Conservation (phyloP, 2,888 invertebrate species). For the Pachliopta kotzebuea region DNA sequence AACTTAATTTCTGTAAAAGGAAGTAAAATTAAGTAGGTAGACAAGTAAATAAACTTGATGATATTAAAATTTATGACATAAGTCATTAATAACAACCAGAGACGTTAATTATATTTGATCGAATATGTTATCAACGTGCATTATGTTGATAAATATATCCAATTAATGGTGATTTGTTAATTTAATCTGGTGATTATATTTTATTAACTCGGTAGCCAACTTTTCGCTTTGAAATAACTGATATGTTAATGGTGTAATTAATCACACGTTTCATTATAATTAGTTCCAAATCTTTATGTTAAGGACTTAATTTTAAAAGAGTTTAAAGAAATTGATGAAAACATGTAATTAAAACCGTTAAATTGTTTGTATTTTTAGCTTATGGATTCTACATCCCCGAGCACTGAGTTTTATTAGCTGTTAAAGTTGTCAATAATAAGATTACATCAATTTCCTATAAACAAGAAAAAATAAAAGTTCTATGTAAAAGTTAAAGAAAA, state of each 20-base stretch:
- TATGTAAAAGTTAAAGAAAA: too few relatives aligned
- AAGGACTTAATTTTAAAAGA: not conserved
- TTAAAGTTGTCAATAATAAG: too few relatives aligned
- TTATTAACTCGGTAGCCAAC: constrained; percentile 14
- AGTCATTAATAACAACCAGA: constrained; percentile 7
- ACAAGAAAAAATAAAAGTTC: too few relatives aligned
- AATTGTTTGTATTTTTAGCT: too few relatives aligned
- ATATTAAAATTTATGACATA: not conserved
- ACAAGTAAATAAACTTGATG: constrained; percentile 10
- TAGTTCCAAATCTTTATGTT: not conserved
- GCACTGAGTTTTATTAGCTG: too few relatives aligned
- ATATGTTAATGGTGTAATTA: not conserved
- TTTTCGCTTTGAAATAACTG: not conserved
- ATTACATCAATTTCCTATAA: too few relatives aligned
- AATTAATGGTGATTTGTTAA: constrained; percentile 9
- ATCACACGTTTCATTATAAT: not conserved
- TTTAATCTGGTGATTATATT: constrained; percentile 7
- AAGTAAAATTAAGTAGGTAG: constrained; percentile 3
- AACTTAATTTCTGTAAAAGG: too few relatives aligned
- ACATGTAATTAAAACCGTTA: not conserved
- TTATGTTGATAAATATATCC: constrained; percentile 4
- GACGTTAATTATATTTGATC: constrained; percentile 6
- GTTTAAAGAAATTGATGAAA: not conserved
- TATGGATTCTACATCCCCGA: too few relatives aligned
- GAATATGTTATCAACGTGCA: not conserved